Evolutionary conservation across 2,888 invertebrate species (phyloP), one percentile per base, ranked within the genome.

Genomic region (Latheticus oryzae): DNA sequence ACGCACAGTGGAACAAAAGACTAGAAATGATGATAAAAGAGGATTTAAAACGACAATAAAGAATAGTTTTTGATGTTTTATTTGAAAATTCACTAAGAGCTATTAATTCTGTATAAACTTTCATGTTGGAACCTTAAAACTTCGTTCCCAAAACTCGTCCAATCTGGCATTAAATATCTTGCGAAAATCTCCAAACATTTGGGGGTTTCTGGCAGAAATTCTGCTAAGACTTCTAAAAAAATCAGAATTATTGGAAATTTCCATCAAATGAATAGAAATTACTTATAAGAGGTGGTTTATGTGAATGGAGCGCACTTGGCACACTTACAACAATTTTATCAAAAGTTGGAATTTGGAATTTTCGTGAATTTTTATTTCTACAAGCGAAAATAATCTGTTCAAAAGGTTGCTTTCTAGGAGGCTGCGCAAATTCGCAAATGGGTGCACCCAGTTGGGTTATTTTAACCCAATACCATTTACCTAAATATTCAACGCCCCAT

Each of bases 241-340:
- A n/a, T n/a, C n/a, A n/a, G n/a, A 9, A 28, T n/a, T 28, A 28
- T 5, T 24, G 9, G 11, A 28, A 28, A 28, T 28, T n/a, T n/a
- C n/a, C n/a, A n/a, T n/a, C n/a, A n/a, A n/a, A n/a, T n/a, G n/a
- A n/a, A n/a, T n/a, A n/a, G n/a, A n/a, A n/a, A n/a, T n/a, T n/a
- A 85, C 90, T 87, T 65, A 83, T 71, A 48, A 97, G 78, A 0
- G 96, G 95, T 26, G 97, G 97, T 79, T 98, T 98, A 76, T 96
- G 95, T 0, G 97, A 97, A 79, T 97, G 97, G 55, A 97, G 82
- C 8, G 91, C 89, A 79, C 95, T 95, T 0, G 97, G 97, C 12
- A 95, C 82, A 76, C 95, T 95, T 9, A 92, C 78, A 48, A 97
- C 75, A 32, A 93, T 71, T 73, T 85, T 85, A 2, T 82, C 77